Conservation (phyloP, 2,113 vertebrate genomes). For the Rostratula benghalensis region DNA sequence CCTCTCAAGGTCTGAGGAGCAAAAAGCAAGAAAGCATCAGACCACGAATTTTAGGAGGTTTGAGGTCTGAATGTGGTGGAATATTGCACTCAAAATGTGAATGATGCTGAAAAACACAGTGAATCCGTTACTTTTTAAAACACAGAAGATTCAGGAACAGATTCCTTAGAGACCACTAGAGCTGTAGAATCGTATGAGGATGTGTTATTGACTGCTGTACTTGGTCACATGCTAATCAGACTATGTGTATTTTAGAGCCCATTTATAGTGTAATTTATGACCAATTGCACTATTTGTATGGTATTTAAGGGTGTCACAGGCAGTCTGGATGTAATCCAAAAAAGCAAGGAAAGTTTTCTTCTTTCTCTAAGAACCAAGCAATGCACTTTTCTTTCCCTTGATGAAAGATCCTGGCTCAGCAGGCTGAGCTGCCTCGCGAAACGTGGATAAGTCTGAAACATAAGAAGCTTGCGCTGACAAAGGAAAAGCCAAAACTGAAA, state of each 20-base stretch:
- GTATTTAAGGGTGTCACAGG: slow-evolving; percentile 53
- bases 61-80: neutral
- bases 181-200: neutral
- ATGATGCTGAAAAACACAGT: slow-evolving; percentile 2
- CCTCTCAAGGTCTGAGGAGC: neutral
- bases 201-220: slow-evolving; percentile 3
- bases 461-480: slow-evolving; percentile 47
- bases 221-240: slow-evolving; percentile 33
- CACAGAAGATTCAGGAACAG: neutral
- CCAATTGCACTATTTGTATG: slow-evolving; percentile 8
- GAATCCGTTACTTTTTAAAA: slow-evolving; percentile 20
- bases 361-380: slow-evolving; percentile 46
- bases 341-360: slow-evolving; percentile 31
- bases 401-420: slow-evolving; percentile 61
- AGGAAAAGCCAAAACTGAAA: slow-evolving; percentile 46
- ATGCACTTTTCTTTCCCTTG: slow-evolving; percentile 39
- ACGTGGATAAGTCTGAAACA: slow-evolving; percentile 46
- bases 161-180: neutral
- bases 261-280: slow-evolving; percentile 52
- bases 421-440: neutral
- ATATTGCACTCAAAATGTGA: neutral
- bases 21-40: neutral
- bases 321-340: slow-evolving; percentile 59
- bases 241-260: slow-evolving; percentile 34
- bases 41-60: neutral